Percentiles rank a stretch among this genome's conserved stretches.
These are phyloP conservation scores for Phanerotoma sp. DNA, from an alignment of 2,888 invertebrate genomes.

Conservation along the genomic window DNA sequence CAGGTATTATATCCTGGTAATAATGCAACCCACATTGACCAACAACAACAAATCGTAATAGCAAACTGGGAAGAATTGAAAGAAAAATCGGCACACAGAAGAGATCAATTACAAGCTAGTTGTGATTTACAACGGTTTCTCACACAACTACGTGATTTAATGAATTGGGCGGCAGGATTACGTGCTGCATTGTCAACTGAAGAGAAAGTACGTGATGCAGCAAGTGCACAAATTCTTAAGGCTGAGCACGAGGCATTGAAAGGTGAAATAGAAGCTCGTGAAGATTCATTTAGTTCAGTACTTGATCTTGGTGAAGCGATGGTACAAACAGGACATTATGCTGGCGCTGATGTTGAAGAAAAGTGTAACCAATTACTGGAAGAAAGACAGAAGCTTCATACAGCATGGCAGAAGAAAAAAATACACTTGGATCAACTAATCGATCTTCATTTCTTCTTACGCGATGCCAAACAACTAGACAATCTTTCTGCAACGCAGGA, in stretches of 20 bases:
- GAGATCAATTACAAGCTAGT: slow-evolving; percentile 81
- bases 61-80: slow-evolving; percentile 87
- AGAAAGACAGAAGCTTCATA: slow-evolving; percentile 76
- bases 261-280: slow-evolving; percentile 86
- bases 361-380: slow-evolving; percentile 75
- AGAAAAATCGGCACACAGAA: slow-evolving; percentile 76
- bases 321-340: slow-evolving; percentile 83
- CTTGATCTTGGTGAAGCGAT: slow-evolving; percentile 78
- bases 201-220: slow-evolving; percentile 80
- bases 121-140: slow-evolving; percentile 88
- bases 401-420: slow-evolving; percentile 87
- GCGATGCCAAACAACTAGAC: slow-evolving; percentile 92
- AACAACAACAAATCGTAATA: slow-evolving; percentile 82
- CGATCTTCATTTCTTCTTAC: slow-evolving; percentile 90
- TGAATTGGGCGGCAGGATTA: slow-evolving; percentile 83
- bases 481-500: slow-evolving; percentile 88
- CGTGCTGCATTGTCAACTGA: slow-evolving; percentile 77
- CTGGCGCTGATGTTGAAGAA: slow-evolving; percentile 76
- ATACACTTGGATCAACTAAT: slow-evolving; percentile 87
- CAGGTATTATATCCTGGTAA: slow-evolving; percentile 87
- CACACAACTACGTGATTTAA: slow-evolving; percentile 82
- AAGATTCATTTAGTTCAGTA: slow-evolving; percentile 74
- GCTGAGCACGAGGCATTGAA: slow-evolving; percentile 82
- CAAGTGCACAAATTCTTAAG: slow-evolving; percentile 76
- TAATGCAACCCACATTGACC: slow-evolving; percentile 86